phyloP scores from a whole-genome alignment of 1,140 invertebrate genomes.

The Drosophila pallidifrons region DNA sequence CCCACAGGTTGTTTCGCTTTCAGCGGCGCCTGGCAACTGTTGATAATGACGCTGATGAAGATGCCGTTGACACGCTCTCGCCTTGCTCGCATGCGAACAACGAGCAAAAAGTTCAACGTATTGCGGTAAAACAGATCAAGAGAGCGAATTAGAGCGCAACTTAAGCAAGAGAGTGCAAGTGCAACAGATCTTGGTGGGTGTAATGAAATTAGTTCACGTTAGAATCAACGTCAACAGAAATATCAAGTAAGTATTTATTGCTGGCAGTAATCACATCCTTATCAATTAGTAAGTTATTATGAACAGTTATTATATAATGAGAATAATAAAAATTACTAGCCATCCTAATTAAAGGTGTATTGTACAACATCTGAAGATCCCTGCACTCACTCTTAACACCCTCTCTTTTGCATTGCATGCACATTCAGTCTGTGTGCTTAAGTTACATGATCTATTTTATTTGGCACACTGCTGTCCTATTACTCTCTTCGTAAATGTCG shows the following conservation, averaged over 20 bases:
- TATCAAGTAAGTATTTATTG: too few species aligned
- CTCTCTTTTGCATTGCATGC: neutral
- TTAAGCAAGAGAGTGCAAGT: neutral
- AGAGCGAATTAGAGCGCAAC: too few species aligned
- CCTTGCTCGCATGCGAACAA: conserved; percentile 27
- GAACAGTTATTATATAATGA: too few species aligned
- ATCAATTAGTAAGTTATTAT: too few species aligned
- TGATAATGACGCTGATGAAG: conserved; percentile 73
- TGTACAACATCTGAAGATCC: too few species aligned
- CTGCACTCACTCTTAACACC: too few species aligned
- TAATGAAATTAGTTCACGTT: neutral
- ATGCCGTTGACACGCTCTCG: conserved; percentile 54
- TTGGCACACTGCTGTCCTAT: too few species aligned
- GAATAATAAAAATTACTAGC: too few species aligned
- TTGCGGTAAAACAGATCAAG: neutral
- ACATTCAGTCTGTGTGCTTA: neutral
- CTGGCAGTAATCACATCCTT: too few species aligned
- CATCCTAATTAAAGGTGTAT: too few species aligned
- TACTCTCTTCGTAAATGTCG: neutral
- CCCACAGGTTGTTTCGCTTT: conserved; percentile 31
- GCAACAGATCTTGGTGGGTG: neutral
- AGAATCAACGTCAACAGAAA: too few species aligned
- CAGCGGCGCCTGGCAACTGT: conserved; percentile 61
- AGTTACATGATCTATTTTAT: too few species aligned
- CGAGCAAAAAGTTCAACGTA: conserved; percentile 7